Evolutionary conservation across 2,888 invertebrate genomes (phyloP).

Genomic region (Cheilosia soror): DNA sequence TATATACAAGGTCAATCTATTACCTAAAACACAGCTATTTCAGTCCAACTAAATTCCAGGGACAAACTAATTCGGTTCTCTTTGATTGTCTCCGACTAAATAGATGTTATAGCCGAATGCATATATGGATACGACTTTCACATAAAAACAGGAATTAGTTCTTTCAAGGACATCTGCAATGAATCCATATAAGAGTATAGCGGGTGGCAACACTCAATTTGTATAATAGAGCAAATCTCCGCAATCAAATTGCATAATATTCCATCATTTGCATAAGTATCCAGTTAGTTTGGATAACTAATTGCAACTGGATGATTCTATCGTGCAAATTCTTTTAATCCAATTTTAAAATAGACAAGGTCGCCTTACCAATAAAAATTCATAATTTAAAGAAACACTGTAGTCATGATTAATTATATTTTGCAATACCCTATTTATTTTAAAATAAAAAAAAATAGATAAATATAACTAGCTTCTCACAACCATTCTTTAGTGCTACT

Average conservation of each 20-base stretch:
- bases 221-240: neutral
- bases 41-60: neutral
- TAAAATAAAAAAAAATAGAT: too few species aligned
- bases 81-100: too few species aligned
- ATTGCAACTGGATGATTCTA: conserved; percentile 9
- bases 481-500: too few species aligned
- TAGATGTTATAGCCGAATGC: neutral
- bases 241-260: conserved; percentile 25
- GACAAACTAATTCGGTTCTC: neutral
- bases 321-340: neutral
- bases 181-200: too few species aligned
- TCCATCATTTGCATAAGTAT: neutral
- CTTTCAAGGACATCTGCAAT: conserved; percentile 26
- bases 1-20: conserved; percentile 1
- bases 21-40: neutral
- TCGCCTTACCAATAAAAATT: conserved; percentile 11
- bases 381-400: neutral
- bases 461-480: too few species aligned
- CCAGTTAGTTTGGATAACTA: neutral
- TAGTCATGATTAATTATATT: neutral
- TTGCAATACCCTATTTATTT: too few species aligned
- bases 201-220: neutral
- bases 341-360: conserved; percentile 26
- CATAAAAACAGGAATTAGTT: neutral
- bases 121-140: neutral